A percentile compares a stretch with the other conserved stretches of the same genome.
Conservation (phyloP, 2,888 invertebrate species). For the Choristoneura rosaceana region DNA sequence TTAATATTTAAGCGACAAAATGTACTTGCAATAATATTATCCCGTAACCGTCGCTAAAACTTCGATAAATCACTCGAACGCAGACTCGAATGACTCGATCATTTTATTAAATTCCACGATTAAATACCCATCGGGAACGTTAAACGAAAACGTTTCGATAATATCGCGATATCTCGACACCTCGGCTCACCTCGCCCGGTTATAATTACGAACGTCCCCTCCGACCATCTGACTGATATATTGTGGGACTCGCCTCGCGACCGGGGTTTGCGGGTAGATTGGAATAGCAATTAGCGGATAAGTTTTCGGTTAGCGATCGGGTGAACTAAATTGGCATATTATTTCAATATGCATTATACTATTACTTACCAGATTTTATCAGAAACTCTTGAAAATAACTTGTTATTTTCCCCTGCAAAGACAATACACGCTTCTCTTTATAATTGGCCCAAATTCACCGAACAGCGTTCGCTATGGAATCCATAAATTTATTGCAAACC, state of each 20-base stretch:
- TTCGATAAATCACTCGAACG: conserved; percentile 45
- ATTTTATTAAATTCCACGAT: conserved; percentile 70
- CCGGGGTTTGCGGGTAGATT: conserved; percentile 33
- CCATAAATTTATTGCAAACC: conserved; percentile 33
- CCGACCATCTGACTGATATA: conserved; percentile 45
- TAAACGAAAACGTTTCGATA: conserved; percentile 72
- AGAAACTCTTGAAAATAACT: too few relatives aligned
- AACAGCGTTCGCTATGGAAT: conserved; percentile 21
- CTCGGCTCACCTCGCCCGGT: conserved; percentile 65
- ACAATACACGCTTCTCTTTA: conserved; percentile 12
- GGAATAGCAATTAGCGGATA: conserved; percentile 41
- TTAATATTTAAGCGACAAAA: background rate
- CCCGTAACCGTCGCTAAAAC: conserved; percentile 6
- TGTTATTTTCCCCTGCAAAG: background rate
- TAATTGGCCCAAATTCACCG: conserved; percentile 35
- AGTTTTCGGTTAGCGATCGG: conserved; percentile 36
- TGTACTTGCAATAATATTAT: background rate
- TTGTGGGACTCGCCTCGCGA: conserved; percentile 25
- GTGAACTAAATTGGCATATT: conserved; percentile 22
- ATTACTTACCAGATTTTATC: conserved; percentile 20
- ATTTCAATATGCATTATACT: conserved; percentile 11
- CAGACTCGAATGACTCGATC: conserved; percentile 41
- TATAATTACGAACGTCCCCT: conserved; percentile 64
- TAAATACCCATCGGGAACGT: conserved; percentile 70
- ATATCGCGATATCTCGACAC: conserved; percentile 77